phyloP scores from a whole-genome alignment of 2,888 invertebrate species.

The Metellina segmentata region DNA sequence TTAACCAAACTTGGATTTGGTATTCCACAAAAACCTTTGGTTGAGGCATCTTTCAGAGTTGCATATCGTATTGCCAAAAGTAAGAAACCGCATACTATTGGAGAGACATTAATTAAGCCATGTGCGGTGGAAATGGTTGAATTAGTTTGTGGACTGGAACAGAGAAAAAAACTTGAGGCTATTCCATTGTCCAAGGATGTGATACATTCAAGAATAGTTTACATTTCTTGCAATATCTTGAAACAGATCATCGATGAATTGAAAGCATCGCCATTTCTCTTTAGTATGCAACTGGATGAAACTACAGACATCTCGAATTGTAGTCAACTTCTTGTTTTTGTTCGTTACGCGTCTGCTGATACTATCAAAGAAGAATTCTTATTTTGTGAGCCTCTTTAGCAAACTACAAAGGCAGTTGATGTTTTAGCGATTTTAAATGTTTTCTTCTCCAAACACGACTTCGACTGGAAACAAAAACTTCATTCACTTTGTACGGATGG shows the following conservation, averaged over 20 bases:
- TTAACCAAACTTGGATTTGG: too few species aligned
- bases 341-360: constrained; percentile 37
- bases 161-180: constrained; percentile 69
- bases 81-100: constrained; percentile 70
- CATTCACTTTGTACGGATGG: too few species aligned
- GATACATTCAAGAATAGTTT: constrained; percentile 66
- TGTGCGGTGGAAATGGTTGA: constrained; percentile 62
- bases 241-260: constrained; percentile 61
- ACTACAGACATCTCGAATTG: constrained; percentile 80
- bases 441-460: too few species aligned
- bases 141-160: constrained; percentile 66
- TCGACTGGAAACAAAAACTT: too few species aligned
- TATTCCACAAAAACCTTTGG: too few species aligned
- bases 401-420: constrained; percentile 65
- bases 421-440: constrained; percentile 58
- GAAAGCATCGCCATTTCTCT: constrained; percentile 64
- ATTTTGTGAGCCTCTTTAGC: constrained; percentile 70
- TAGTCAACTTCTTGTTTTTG: constrained; percentile 1
- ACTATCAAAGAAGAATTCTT: constrained; percentile 72
- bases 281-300: constrained; percentile 79
- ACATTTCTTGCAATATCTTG: constrained; percentile 69
- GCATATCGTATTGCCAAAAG: constrained; percentile 58
- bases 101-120: constrained; percentile 68
- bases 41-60: constrained; percentile 35
- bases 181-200: constrained; percentile 69